A percentile compares a stretch with the other conserved stretches of the same genome.
phyloP scores from a whole-genome alignment of 2,113 vertebrate species.

The Pelusios castaneus region DNA sequence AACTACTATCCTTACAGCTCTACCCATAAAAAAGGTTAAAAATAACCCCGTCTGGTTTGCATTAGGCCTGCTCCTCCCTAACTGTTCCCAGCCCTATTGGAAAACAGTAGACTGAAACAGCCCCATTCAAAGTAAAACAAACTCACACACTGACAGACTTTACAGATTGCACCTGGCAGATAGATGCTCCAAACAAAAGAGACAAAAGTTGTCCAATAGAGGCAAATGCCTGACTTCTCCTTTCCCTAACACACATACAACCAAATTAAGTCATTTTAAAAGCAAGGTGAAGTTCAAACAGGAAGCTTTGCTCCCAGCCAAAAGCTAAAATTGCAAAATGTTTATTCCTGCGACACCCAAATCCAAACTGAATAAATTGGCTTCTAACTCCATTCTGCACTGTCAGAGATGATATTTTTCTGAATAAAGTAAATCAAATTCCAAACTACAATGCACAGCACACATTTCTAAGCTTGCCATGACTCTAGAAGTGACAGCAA shows the following conservation, averaged over 20 bases:
- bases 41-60: not conserved
- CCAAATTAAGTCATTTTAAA: not conserved
- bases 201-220: not conserved
- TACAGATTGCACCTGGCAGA: not conserved
- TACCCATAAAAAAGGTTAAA: not conserved
- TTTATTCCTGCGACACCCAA: not conserved
- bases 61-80: not conserved
- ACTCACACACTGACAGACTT: not conserved
- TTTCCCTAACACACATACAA: fast-evolving
- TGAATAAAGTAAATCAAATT: not conserved
- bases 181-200: not conserved
- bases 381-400: not conserved
- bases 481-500: not conserved
- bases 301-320: not conserved
- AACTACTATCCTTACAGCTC: not conserved
- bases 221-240: not conserved
- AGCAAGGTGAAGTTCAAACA: not conserved
- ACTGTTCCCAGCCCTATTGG: not conserved
- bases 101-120: not conserved
- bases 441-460: not conserved
- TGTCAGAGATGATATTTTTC: not conserved
- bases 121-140: not conserved
- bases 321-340: not conserved
- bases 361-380: fast-evolving
- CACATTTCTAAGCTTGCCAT: not conserved